Base-by-base conservation (phyloP, 2,113 vertebrate species). In the Platysternon megacephalum region DNA sequence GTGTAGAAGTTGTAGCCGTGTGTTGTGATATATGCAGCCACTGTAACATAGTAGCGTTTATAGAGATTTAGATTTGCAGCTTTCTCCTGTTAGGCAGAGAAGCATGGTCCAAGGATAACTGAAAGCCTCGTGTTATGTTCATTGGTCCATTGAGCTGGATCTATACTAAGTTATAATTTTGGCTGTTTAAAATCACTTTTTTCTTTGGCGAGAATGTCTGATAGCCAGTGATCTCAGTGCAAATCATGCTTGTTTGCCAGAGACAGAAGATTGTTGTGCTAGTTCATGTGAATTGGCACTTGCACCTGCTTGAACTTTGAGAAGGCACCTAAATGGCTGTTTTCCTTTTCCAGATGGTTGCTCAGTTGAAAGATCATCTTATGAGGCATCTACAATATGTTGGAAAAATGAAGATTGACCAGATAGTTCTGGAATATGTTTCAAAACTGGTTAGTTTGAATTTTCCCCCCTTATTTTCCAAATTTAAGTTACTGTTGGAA, bases 351-450 rank as follows among this genome's bases (percentile, higher is more conserved):
- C 93, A 99, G 99, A 99, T 99, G 96, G 99, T 99, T 94, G 98
- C 98, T 94, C 99, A 99, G 94, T 98, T 99, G n/a, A 98, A 98
- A 89, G 99, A 99, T 76, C 99, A 99, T 87, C 99, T 99, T 82
- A 98, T 98, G 97, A 98, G 98, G 97, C 98, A 99, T 88, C 96
- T 99, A 16, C 99, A 98, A 91, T 98, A 98, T 79, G 93, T 99
- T 72, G 99, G 99, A 94, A 99, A 98, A 98, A 99, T 99, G 98
- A 99, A 98, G 97, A 98, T 99, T 35, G 99, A 99, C 87, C 97
- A 97, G 49, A 98, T 99, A 96, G 99, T 99, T 89, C 95, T 99
- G 98, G 98, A 98, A 97, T 99, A 99, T 0, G 97, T 99, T 83
- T 99, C 99, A 90, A 99, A 99, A 95, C 91, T 98, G 98, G 98